These are phyloP conservation scores for Steromphala cineraria DNA, from an alignment of 2,888 invertebrate genomes.

Conservation along the genomic window DNA sequence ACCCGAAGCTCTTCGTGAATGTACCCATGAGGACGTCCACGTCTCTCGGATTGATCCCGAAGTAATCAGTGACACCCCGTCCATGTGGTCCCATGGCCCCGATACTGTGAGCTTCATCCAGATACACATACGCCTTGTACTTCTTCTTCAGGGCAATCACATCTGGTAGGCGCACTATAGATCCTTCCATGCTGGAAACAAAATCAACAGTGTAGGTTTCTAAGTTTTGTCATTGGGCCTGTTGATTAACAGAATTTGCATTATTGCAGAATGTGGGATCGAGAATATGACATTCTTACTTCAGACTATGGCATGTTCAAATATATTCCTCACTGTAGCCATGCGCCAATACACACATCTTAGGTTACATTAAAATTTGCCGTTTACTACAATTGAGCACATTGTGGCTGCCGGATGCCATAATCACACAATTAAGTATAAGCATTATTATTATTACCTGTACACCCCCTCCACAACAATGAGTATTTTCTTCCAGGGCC, in stretches of 20 bases:
- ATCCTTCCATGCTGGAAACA: conserved; percentile 92
- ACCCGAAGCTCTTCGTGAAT: conserved; percentile 98
- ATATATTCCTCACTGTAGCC: too few relatives aligned
- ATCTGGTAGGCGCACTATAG: conserved; percentile 91
- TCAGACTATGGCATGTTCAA: too few relatives aligned
- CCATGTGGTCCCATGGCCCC: conserved; percentile 94
- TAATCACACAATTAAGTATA: too few relatives aligned
- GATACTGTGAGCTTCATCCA: conserved; percentile 98
- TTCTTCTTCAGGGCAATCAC: conserved; percentile 92
- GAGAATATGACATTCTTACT: too few relatives aligned
- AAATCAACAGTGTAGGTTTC: neutral
- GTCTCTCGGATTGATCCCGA: conserved; percentile 86
- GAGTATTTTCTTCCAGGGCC: conserved; percentile 93
- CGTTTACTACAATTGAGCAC: too few relatives aligned
- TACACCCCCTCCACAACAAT: conserved; percentile 97
- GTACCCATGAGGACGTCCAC: conserved; percentile 97
- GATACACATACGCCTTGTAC: conserved; percentile 94
- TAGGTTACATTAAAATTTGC: too few relatives aligned
- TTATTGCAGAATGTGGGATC: too few relatives aligned
- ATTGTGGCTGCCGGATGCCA: too few relatives aligned
- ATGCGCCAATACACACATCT: too few relatives aligned
- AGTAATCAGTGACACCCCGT: conserved; percentile 92
- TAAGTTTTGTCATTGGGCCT: too few relatives aligned
- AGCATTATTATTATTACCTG: conserved; percentile 76
- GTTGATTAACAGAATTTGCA: too few relatives aligned